Conservation (phyloP, 1,140 invertebrate species). For the Meloidogyne hapla region DNA sequence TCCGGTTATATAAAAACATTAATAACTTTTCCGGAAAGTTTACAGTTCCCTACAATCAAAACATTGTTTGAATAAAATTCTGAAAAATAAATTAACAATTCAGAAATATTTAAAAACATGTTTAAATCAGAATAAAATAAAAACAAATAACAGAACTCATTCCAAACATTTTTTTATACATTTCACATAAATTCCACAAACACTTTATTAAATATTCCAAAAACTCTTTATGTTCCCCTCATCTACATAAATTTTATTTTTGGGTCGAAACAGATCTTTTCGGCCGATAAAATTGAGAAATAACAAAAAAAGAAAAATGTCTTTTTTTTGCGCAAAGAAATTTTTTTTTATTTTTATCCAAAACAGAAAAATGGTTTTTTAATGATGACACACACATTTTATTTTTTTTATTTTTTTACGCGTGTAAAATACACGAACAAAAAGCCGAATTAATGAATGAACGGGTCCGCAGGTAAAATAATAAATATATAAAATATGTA, state of each 20-base stretch:
- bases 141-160: background rate
- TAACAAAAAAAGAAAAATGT: background rate
- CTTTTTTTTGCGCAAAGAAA: background rate
- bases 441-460: background rate
- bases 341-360: background rate
- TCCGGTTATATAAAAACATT: too few relatives aligned
- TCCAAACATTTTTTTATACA: background rate
- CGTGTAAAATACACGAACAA: background rate
- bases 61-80: background rate
- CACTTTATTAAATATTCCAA: background rate
- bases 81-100: background rate
- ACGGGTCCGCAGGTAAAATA: background rate
- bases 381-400: slow-evolving; percentile 5
- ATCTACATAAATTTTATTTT: background rate
- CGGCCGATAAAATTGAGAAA: slow-evolving; percentile 5
- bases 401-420: background rate
- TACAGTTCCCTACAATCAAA: background rate
- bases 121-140: background rate
- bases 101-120: background rate
- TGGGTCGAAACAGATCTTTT: slow-evolving; percentile 5
- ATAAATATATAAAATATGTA: too few relatives aligned
- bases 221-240: background rate
- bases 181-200: background rate
- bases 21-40: background rate
- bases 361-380: background rate